Evolutionary conservation across 1,140 invertebrate species (phyloP).

Genomic region (Agraylea sexmaculata): DNA sequence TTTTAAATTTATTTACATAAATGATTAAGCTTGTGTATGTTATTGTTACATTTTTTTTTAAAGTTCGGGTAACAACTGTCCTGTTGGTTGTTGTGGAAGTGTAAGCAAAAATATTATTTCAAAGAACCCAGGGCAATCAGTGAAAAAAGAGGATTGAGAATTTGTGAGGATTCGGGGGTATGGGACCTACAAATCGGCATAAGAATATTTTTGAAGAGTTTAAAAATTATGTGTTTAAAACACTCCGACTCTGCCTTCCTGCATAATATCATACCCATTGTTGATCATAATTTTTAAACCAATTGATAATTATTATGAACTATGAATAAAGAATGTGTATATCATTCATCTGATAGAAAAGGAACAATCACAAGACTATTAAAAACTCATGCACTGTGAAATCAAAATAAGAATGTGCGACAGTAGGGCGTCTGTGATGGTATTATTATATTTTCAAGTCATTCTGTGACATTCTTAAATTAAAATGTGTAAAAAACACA

Average conservation of each 20-base stretch:
- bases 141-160: slow-evolving; percentile 7
- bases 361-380: slow-evolving; percentile 19
- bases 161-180: slow-evolving; percentile 5
- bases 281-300: slow-evolving; percentile 17
- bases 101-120: slow-evolving; percentile 9
- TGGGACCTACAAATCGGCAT: slow-evolving; percentile 8
- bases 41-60: slow-evolving; percentile 26
- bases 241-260: slow-evolving; percentile 19
- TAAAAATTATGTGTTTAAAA: slow-evolving; percentile 7
- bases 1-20: slow-evolving; percentile 25
- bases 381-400: slow-evolving; percentile 22
- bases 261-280: slow-evolving; percentile 9
- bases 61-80: slow-evolving; percentile 20
- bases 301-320: not conserved
- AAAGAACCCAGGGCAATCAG: slow-evolving; percentile 20
- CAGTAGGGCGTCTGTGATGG: slow-evolving; percentile 19
- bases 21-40: slow-evolving; percentile 34
- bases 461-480: slow-evolving; percentile 21
- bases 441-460: slow-evolving; percentile 19
- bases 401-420: slow-evolving; percentile 19
- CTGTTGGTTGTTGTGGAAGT: slow-evolving; percentile 16
- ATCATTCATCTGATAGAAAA: slow-evolving; percentile 10
- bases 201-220: slow-evolving; percentile 11
- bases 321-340: not conserved
- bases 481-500: slow-evolving; percentile 20